Evolutionary conservation across 1,140 invertebrate species (phyloP).

Genomic region (Bombyx mori): ASM3026992v2 NC_085126.1:8286001-8286500

Average conservation of each 20-base stretch:
- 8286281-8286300: too few species aligned
- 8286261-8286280: too few species aligned
- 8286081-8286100: background rate
- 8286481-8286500: too few species aligned
- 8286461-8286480: too few species aligned
- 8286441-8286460: too few species aligned
- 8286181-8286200: conserved; percentile 11
- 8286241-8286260: conserved; percentile 2
- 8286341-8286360: too few species aligned
- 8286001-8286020: conserved; percentile 4
- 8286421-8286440: conserved; percentile 3
- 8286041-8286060: conserved; percentile 2
- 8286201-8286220: conserved; percentile 7
- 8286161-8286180: conserved; percentile 8
- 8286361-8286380: too few species aligned
- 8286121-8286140: conserved; percentile 2
- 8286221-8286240: conserved; percentile 11
- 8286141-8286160: conserved; percentile 2
- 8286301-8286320: too few species aligned
- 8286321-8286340: too few species aligned
- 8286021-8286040: conserved; percentile 6
- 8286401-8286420: too few species aligned
- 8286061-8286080: background rate
- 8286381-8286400: too few species aligned
- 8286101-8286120: background rate